Base-by-base conservation (phyloP, 2,113 vertebrate species). In the Chascanopsetta lugubris region DNA sequence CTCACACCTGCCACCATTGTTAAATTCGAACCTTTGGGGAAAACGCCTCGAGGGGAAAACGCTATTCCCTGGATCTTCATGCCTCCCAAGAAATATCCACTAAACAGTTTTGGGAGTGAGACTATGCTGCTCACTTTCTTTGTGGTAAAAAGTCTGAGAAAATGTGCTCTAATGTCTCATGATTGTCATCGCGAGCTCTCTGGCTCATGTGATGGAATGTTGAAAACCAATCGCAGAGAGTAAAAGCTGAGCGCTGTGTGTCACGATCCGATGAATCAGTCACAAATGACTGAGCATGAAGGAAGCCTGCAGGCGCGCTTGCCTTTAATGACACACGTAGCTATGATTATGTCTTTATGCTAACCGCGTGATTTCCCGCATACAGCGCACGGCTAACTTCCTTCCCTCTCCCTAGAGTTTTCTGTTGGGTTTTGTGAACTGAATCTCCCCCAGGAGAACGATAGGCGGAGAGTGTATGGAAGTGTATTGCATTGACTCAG, bases 331-430 rank as follows among this genome's bases (percentile, higher is more conserved):
- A 48, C 34, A 49, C 72, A 45, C 61, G 38, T 42, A 68, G 61
- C 27, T n/a, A n/a, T n/a, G 26, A 74, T 69, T 17, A 82, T 68
- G n/a, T 72, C 48, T 66, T 30, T 77, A 58, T 21, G 42, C 64
- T 67, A 77, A 42, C 27, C 42, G 11, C 46, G 3, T 64, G 12
- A 59, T 80, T 63, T 70, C 27, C 46, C 27, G 30, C 59, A 77
- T 60, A 61, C 55, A n/a, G n/a, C n/a, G n/a, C n/a, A 47, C 78
- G 38, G 62, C 9, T 58, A 59, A 74, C 80, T 72, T 78, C 58
- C 53, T 30, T 56, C 30, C 40, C 9, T 4, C 10, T 21, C 21
- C n/a, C 69, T 42, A 34, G 42, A 59, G n/a, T n/a, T 50, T 72
- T 9, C 45, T 21, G 42, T 63, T 58, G 30, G 42, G 21, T 59